Conservation (phyloP, 2,113 vertebrate species). For the Antechinus flavipes region DNA sequence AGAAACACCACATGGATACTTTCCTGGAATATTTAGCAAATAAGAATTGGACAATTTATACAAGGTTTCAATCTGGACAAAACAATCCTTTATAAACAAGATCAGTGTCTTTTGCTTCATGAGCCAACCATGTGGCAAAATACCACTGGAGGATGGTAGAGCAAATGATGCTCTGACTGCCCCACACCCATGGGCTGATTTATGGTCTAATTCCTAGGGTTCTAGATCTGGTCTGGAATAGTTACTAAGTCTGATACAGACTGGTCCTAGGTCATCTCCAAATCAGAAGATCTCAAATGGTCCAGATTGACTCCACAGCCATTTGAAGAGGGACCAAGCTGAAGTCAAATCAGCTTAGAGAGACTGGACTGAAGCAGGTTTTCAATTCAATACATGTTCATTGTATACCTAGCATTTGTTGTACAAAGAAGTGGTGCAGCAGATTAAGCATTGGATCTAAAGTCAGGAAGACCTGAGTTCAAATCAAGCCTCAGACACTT, state of each 20-base stretch:
- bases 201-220: background rate
- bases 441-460: background rate
- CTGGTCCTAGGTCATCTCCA: background rate
- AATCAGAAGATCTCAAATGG: slow-evolving; percentile 3
- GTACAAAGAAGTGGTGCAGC: background rate
- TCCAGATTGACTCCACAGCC: background rate
- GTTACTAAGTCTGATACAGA: background rate
- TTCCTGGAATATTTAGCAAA: slow-evolving; percentile 49
- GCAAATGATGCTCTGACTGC: background rate
- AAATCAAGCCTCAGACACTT: background rate
- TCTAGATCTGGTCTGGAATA: background rate
- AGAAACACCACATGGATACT: slow-evolving; percentile 17
- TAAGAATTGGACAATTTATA: slow-evolving; percentile 14
- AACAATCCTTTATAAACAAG: slow-evolving; percentile 28
- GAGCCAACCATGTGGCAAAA: slow-evolving; percentile 9
- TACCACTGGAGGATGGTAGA: background rate
- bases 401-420: background rate
- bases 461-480: background rate
- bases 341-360: slow-evolving; percentile 12
- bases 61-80: slow-evolving; percentile 17
- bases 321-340: slow-evolving; percentile 7
- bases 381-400: background rate
- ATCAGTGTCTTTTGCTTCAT: slow-evolving; percentile 40
- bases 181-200: background rate
- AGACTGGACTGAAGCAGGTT: background rate